phyloP scores from a whole-genome alignment of 2,888 invertebrate genomes.

The Phrixothrix hirtus region DNA sequence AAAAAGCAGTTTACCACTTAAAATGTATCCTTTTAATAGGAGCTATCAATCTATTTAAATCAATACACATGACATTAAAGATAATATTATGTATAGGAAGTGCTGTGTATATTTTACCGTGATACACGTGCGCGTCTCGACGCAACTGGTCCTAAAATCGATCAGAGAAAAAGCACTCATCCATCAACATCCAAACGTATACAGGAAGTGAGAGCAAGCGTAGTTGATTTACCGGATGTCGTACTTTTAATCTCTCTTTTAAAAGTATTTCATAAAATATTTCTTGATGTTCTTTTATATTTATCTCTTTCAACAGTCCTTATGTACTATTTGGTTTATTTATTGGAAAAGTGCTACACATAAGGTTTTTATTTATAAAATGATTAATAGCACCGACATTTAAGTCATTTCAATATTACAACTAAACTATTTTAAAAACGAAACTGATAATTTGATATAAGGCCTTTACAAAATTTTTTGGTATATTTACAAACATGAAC shows the following conservation, averaged over 20 bases:
- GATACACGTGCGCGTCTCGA: slow-evolving; percentile 14
- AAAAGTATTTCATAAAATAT: slow-evolving; percentile 21
- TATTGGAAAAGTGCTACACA: no score
- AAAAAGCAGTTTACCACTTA: background rate
- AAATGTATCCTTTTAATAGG: background rate
- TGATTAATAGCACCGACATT: no score
- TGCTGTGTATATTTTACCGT: background rate
- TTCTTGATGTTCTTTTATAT: no score
- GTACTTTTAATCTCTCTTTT: slow-evolving; percentile 19
- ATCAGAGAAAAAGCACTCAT: slow-evolving; percentile 22
- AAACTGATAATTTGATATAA: no score
- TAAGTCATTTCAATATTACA: no score
- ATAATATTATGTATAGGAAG: background rate
- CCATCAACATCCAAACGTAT: slow-evolving; percentile 26
- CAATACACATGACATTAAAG: background rate
- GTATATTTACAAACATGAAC: no score
- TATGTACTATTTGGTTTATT: no score
- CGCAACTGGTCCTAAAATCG: slow-evolving; percentile 26
- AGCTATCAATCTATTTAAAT: background rate
- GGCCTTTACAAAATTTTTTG: no score
- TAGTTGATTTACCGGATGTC: slow-evolving; percentile 27
- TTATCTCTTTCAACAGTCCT: no score
- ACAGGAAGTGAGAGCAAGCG: slow-evolving; percentile 24
- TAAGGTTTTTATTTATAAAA: no score
- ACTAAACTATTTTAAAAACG: no score